Base-by-base conservation (phyloP, 2,797 vertebrate genomes). In the Ara ararauna region DNA sequence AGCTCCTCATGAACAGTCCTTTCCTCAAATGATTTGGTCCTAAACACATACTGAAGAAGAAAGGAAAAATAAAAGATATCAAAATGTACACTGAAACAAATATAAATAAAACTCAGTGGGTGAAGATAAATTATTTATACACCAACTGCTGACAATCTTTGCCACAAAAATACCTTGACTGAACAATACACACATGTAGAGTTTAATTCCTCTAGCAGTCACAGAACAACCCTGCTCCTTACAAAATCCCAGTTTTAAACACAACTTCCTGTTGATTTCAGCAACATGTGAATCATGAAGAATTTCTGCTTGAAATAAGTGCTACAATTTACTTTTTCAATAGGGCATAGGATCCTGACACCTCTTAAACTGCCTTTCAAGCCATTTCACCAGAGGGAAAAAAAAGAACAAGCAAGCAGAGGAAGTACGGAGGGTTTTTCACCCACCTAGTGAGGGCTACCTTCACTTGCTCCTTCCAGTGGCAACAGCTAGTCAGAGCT, bases 1-100 rank as follows among this genome's bases (percentile, higher is more conserved):
- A 99, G 96, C 95, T 99, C 99, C 92, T 99, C 99, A 16, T 99
- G 99, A 78, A 99, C 98, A 0, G 99, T 99, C 96, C 98, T 98
- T 87, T 98, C 99, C 91, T 98, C 98, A 81, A 98, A 98, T 21
- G 98, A 97, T 82, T 98, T 99, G 36, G 99, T 98, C 97, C 98
- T 99, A 97, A 99, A 99, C 60, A 99, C 99, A 29, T 98, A 99
- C 99, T 99, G 95, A 90, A 97, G 80, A 79, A 91, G 32, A 64
- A 73, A 76, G 12, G 23, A 71, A 81, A 75, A 68, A 30, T 1
- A 14, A 90, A 92, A 87, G 44, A 44, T 74, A 91, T 71, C 58
- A 82, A 72, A 65, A 68, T 5, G 4, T 30, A 18, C 51, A 50
- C 30, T 73, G 56, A 83, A 85, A 64, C 3, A 61, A 62, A 87